These are phyloP conservation scores for Heliconius erato DNA, from an alignment of 2,888 invertebrate species.

Conservation along the genomic window DNA sequence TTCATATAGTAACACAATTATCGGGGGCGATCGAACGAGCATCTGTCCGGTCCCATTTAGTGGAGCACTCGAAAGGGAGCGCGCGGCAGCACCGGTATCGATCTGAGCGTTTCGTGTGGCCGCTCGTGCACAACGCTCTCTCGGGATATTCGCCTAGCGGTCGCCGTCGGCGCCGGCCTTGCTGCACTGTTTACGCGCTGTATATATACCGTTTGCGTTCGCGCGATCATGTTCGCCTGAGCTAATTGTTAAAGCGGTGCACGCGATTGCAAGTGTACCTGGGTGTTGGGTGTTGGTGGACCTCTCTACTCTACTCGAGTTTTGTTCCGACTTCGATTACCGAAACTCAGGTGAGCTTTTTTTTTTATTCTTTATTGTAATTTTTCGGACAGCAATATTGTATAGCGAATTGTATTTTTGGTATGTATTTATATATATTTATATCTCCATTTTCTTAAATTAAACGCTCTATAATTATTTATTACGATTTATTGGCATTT, in stretches of 20 bases:
- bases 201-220: conserved; percentile 68
- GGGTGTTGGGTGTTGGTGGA: conserved; percentile 53
- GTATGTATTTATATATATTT: conserved; percentile 34
- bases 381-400: conserved; percentile 27
- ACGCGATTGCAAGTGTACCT: conserved; percentile 66
- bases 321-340: conserved; percentile 63
- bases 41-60: conserved; percentile 61
- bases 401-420: conserved; percentile 55
- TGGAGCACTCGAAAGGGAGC: conserved; percentile 73
- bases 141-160: conserved; percentile 81
- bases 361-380: not conserved
- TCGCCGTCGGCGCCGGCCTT: conserved; percentile 84
- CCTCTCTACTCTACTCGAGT: conserved; percentile 53
- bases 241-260: conserved; percentile 76
- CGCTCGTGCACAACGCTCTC: conserved; percentile 79
- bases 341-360: conserved; percentile 58
- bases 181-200: conserved; percentile 80
- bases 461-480: not conserved
- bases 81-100: conserved; percentile 78
- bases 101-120: conserved; percentile 77
- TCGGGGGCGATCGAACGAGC: conserved; percentile 56
- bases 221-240: conserved; percentile 78
- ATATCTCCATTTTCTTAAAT: conserved; percentile 18
- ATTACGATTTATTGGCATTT: conserved; percentile 41
- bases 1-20: conserved; percentile 56